These are phyloP conservation scores for Pachliopta kotzebuea DNA, from an alignment of 2,888 invertebrate species.

Conservation along the genomic window DNA sequence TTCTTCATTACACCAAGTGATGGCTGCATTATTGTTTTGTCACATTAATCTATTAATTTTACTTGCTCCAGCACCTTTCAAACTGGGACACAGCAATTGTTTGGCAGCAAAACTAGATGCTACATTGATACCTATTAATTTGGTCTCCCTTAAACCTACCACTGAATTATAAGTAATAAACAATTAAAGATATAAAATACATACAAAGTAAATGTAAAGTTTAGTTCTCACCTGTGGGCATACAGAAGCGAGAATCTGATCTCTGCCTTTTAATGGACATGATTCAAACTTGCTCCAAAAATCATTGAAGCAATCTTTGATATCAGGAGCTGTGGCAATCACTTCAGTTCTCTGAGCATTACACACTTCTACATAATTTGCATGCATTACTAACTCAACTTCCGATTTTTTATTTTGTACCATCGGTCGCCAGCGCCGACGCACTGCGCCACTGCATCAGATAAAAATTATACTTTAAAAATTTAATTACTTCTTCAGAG, in stretches of 20 bases:
- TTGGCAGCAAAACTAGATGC: too few species aligned
- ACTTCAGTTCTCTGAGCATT: slow-evolving; percentile 71
- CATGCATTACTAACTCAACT: slow-evolving; percentile 85
- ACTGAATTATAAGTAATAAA: too few species aligned
- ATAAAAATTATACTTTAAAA: neutral
- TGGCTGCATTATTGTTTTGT: too few species aligned
- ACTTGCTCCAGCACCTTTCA: too few species aligned
- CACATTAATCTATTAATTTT: too few species aligned
- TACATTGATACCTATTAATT: too few species aligned
- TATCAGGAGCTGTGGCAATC: slow-evolving; percentile 81
- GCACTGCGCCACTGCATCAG: slow-evolving; percentile 84
- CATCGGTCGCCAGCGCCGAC: slow-evolving; percentile 86
- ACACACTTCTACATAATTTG: slow-evolving; percentile 85
- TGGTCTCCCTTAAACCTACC: too few species aligned
- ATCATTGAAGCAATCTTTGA: slow-evolving; percentile 83
- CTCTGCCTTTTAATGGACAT: slow-evolving; percentile 85
- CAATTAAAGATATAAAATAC: too few species aligned
- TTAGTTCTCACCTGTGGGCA: slow-evolving; percentile 85
- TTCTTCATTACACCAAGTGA: too few species aligned
- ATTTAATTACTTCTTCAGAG: too few species aligned
- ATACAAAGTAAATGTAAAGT: too few species aligned
- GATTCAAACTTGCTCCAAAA: slow-evolving; percentile 86
- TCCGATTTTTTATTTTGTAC: slow-evolving; percentile 81
- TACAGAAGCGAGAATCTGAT: slow-evolving; percentile 88
- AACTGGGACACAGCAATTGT: too few species aligned